Conservation (phyloP, 2,888 invertebrate species). For the Halictus ligatus region DNA sequence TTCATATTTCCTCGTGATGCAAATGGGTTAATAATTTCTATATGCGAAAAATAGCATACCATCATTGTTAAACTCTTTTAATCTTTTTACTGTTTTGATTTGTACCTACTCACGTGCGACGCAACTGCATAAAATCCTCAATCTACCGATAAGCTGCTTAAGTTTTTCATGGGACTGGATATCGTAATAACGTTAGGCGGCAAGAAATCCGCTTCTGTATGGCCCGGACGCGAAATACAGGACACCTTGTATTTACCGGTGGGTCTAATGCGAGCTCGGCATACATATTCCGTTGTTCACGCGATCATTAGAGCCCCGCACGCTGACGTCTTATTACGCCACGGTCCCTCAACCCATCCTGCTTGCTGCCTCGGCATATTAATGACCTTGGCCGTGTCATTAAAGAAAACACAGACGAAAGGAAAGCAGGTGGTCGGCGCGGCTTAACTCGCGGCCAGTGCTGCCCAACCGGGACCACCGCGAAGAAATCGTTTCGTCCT, state of each 20-base stretch:
- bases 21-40: too few relatives aligned
- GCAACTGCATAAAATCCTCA: too few relatives aligned
- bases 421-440: neutral
- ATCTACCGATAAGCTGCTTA: neutral
- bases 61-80: too few relatives aligned
- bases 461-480: neutral
- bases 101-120: too few relatives aligned
- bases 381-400: constrained; percentile 51
- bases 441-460: neutral
- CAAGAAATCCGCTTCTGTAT: neutral
- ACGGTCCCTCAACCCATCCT: constrained; percentile 35
- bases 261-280: constrained; percentile 4
- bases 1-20: too few relatives aligned
- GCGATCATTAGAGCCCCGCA: constrained; percentile 57
- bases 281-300: constrained; percentile 46
- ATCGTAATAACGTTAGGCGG: neutral
- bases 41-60: too few relatives aligned
- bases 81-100: too few relatives aligned
- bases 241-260: neutral
- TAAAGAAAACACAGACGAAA: constrained; percentile 25
- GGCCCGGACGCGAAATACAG: neutral
- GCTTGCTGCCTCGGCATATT: constrained; percentile 49
- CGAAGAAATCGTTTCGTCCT: neutral
- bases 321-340: constrained; percentile 60
- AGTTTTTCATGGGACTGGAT: neutral